Evolutionary conservation across 1,140 invertebrate species (phyloP), one percentile per base, ranked within the genome.

Genomic region (Armadillidium nasatum): DNA sequence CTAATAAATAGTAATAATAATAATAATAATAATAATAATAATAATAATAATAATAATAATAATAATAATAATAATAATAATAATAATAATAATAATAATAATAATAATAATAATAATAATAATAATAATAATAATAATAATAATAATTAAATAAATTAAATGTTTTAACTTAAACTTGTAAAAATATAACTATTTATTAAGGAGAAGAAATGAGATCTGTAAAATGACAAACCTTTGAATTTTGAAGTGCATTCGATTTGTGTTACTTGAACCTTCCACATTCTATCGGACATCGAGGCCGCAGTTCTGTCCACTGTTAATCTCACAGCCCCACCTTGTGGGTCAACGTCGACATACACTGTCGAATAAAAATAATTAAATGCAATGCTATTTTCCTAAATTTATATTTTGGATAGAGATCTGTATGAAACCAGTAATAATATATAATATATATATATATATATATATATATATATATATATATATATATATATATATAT

Each of bases 291-390:
- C n/a, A 76, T 72, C 13, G 83, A 67, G 0, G 76, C 72, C 0
- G 76, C 43, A 7, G 71, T 73, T 4, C 77, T 22, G 74, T 81
- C 22, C 50, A 77, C 76, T 44, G 76, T 67, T 0, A 77, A 23
- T 15, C 72, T 23, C 7, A 77, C 66, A 0, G 76, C 50, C 7
- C 76, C 78, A 6, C 73, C 72, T 43, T 73, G 67, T 44, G 78
- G 76, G 0, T 91, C 92, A 11, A 91, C 91, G 82, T 93, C 91
- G 23, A 94, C 87, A 83, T 94, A 94, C 89, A 94, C 92, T 94
- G 82, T n/a, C n/a, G n/a, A n/a, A n/a, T n/a, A n/a, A n/a, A n/a
- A n/a, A n/a, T n/a, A n/a, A n/a, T n/a, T n/a, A n/a, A n/a, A n/a
- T n/a, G n/a, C n/a, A n/a, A n/a, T n/a, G n/a, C n/a, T n/a, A n/a